These are phyloP conservation scores for Tympanoctomys barrerae DNA, from an alignment of 2,797 vertebrate genomes.

Conservation along the genomic window DNA sequence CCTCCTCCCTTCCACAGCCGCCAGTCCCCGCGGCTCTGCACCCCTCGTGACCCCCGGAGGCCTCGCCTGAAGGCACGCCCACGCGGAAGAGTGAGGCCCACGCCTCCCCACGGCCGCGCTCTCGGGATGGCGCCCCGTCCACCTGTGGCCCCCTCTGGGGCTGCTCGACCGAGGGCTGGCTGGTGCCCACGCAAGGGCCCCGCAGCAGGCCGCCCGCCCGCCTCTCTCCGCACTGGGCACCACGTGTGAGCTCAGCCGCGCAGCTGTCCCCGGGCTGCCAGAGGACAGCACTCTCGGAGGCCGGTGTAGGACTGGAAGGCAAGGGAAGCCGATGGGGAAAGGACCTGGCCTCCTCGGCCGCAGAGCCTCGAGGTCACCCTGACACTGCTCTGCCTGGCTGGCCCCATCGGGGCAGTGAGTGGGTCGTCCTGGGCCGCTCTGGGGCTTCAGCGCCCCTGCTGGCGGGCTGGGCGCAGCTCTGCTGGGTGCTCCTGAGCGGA, in stretches of 20 bases:
- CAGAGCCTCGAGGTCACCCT: not conserved
- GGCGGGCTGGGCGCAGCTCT: accelerated
- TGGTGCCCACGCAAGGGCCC: accelerated
- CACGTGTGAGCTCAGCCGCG: accelerated
- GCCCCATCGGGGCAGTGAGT: accelerated
- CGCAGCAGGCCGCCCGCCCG: accelerated
- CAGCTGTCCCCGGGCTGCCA: accelerated
- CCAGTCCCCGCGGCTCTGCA: not conserved
- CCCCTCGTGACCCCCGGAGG: not conserved
- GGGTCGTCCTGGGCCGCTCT: accelerated
- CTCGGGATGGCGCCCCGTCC: no score
- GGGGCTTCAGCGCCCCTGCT: not conserved
- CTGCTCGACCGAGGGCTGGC: not conserved
- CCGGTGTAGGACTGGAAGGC: accelerated
- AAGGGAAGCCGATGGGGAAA: not conserved
- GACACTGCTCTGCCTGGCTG: accelerated
- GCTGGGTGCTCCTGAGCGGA: not conserved
- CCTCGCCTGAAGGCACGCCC: not conserved
- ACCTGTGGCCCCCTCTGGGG: accelerated
- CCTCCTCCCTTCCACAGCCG: not conserved
- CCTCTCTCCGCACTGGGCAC: accelerated
- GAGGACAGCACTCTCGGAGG: not conserved
- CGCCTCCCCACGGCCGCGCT: not conserved
- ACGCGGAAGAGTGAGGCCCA: not conserved
- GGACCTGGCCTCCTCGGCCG: not conserved